Base-by-base conservation (phyloP, 2,888 invertebrate genomes). In the Idaea biselata region DNA sequence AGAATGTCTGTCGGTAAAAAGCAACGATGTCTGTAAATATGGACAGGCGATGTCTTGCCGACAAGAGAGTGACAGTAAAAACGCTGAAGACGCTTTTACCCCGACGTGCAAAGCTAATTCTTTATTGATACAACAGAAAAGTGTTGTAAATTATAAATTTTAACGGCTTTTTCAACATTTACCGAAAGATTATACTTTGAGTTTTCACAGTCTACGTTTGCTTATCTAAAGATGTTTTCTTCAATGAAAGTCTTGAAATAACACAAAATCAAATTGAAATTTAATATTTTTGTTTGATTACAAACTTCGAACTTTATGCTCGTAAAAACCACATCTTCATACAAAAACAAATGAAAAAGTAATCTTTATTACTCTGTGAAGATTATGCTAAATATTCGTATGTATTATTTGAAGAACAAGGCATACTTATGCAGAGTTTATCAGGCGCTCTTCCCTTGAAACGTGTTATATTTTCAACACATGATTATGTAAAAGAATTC, bases 401-500 rank as follows among this genome's bases (percentile, higher is more conserved):
- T 66, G 85, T 84, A 86, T 88, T 87, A 86, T 86, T 86, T 79
- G 73, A 79, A 83, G 79, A 74, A 77, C 70, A 69, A 67, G 72
- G 88, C 82, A 88, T 87, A 86, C 84, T 70, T 82, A 86, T 81
- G 73, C 73, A 76, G 77, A 84, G 79, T 87, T 87, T 86, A 88
- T 84, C 82, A 86, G 73, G 59, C 74, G 62, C 81, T 84, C 88
- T 86, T 79, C 77, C 79, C 82, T 87, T 86, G 88, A 87, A 89
- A 87, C 84, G 86, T 86, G 90, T 88, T 91, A 87, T 90, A 88
- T 89, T 91, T 89, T 87, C 87, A 89, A 86, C 91, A 89, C 89
- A 87, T 91, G 89, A 91, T 91, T 91, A 91, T 91, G 91, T 91
- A 87, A 91, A 91, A 91, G 88, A 89, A 91, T 88, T 88, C 84